Base-by-base conservation (phyloP, 2,113 vertebrate species). In the Nannobrachium achirus region DNA sequence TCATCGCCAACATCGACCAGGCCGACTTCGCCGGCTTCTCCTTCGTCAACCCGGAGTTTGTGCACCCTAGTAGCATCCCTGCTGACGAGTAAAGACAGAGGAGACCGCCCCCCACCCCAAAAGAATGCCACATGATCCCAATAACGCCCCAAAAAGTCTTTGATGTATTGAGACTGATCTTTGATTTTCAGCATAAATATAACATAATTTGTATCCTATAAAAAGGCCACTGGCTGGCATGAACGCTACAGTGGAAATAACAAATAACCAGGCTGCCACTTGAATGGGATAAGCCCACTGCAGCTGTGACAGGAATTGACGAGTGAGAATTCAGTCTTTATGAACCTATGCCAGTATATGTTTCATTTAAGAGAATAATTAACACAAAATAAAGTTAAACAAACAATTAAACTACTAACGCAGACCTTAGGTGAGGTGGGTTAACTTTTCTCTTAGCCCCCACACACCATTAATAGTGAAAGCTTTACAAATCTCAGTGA, bases 1-100 rank as follows among this genome's bases (percentile, higher is more conserved):
- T 99, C 78, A 99, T 99, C 19, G 91, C 98, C 53, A 99, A 99
- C 92, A 96, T 99, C 58, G 98, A 99, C 93, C 98, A 99, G 88
- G 91, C 93, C 0, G 98, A 99, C 86, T 99, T 99, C n/a, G 92
- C 95, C 68, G 97, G 97, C 8, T 99, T 99, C 92, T 96, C 97
- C 0, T 99, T 95, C 20, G 89, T 99, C 92, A 99, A 99, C 87
- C 93, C 92, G 3, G 95, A 98, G 89, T 99, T 98, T 3, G 0
- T 94, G 18, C 91, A 97, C 73, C 92, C 96, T 8, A 78, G 88
- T 0, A 15, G 93, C 39, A 73, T 82, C 83, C 92, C 83, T 70
- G 89, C 83, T 60, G 83, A 78, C 98, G 94, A 97, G 77, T 33
- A 49, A 42, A 48, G 76, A 67, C n/a, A 8, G 50, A 40, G 7